phyloP scores from a whole-genome alignment of 2,797 vertebrate species.

The Macropodus opercularis region DNA sequence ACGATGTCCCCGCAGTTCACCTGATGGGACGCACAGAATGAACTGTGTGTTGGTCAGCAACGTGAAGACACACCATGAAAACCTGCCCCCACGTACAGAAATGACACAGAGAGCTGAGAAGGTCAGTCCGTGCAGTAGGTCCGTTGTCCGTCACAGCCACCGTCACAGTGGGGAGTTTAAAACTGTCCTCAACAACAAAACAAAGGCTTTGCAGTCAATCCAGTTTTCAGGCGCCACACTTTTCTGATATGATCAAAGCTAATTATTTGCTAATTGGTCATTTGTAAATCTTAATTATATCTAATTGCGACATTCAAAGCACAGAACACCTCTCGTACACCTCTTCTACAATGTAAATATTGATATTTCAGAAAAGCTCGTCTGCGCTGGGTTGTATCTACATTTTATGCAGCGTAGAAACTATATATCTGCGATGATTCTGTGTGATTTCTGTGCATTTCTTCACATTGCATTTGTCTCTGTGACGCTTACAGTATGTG shows the following conservation, averaged over 20 bases:
- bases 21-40: not conserved
- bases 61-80: constrained; percentile 17
- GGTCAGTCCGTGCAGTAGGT: constrained; percentile 26
- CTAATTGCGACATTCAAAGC: constrained; percentile 6
- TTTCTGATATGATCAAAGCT: not conserved
- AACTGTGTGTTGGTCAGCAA: not conserved
- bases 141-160: constrained; percentile 3
- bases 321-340: not conserved
- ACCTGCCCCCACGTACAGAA: not conserved
- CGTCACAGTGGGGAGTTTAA: not conserved
- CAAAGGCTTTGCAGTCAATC: not conserved
- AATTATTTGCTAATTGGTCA: constrained; percentile 7
- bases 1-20: constrained; percentile 8
- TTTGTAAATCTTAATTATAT: constrained; percentile 13
- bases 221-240: not conserved
- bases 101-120: constrained; percentile 2
- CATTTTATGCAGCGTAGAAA: not conserved
- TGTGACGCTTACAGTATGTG: too few relatives aligned
- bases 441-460: too few relatives aligned
- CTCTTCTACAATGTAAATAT: not conserved
- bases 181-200: not conserved
- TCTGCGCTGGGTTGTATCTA: not conserved
- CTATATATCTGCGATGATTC: too few relatives aligned
- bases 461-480: too few relatives aligned
- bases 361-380: not conserved